Evolutionary conservation across 1,140 invertebrate species (phyloP).

Genomic region (Drosophila navojoa): DNA sequence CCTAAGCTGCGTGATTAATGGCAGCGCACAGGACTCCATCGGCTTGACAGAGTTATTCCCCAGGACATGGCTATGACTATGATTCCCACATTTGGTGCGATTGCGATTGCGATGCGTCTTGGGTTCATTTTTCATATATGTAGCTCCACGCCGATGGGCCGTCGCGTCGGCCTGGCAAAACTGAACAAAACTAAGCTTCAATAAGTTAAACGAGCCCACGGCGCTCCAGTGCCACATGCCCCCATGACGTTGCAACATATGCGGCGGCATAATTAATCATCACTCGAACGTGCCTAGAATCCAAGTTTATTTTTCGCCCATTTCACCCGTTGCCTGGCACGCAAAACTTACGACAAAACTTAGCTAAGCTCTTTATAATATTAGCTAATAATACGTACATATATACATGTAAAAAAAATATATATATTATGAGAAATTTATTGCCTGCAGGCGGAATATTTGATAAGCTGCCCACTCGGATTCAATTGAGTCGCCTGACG

Average conservation of each 20-base stretch:
- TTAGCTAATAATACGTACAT: conserved; percentile 17
- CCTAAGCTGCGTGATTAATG: conserved; percentile 75
- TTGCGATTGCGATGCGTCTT: conserved; percentile 8
- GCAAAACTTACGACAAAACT: conserved; percentile 16
- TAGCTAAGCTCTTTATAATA: conserved; percentile 41
- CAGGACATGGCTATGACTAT: conserved; percentile 18
- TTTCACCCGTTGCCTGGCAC: neutral
- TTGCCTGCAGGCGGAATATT: conserved; percentile 66
- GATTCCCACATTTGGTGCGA: conserved; percentile 9
- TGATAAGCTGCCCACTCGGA: conserved; percentile 64
- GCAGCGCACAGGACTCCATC: conserved; percentile 33
- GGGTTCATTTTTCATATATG: conserved; percentile 65
- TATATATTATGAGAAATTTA: conserved; percentile 32
- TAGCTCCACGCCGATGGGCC: neutral
- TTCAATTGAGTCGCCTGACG: conserved; percentile 63
- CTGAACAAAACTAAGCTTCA: conserved; percentile 62
- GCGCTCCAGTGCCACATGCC: conserved; percentile 47
- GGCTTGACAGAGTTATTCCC: conserved; percentile 47
- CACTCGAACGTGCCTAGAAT: conserved; percentile 56
- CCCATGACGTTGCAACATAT: conserved; percentile 76
- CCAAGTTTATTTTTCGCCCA: conserved; percentile 18
- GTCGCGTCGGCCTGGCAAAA: no score
- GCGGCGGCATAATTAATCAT: conserved; percentile 75
- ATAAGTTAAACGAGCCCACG: conserved; percentile 51
- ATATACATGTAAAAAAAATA: no score